phyloP scores from a whole-genome alignment of 2,797 vertebrate genomes.

The Galagoides demidoff region DNA sequence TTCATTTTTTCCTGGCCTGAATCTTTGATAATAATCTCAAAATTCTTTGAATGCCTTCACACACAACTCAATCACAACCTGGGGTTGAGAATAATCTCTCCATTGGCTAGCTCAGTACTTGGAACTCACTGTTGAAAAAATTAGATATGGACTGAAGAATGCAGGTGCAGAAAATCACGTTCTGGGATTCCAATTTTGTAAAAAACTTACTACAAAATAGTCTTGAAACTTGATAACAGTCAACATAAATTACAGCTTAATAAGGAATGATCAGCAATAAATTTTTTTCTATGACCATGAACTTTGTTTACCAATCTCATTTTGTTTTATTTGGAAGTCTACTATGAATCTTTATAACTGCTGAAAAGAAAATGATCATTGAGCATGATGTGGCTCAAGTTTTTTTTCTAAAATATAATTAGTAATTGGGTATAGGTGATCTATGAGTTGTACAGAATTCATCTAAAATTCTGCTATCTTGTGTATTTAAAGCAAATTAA shows the following conservation, averaged over 20 bases:
- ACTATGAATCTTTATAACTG: slow-evolving; percentile 4
- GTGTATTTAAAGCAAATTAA: slow-evolving; percentile 27
- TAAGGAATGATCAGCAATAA: not conserved
- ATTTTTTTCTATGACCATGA: not conserved
- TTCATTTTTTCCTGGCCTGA: slow-evolving; percentile 43
- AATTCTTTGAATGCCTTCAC: slow-evolving; percentile 18
- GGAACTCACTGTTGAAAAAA: not conserved
- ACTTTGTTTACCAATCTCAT: not conserved
- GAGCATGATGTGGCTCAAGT: not conserved
- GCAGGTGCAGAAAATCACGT: not conserved
- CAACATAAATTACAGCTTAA: not conserved
- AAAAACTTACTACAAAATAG: slow-evolving; percentile 11
- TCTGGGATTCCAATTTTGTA: not conserved
- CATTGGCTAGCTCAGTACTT: not conserved
- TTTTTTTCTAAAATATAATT: slow-evolving; percentile 34
- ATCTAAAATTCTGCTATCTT: not conserved
- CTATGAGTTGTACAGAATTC: not conserved
- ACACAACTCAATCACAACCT: not conserved
- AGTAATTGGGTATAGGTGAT: not conserved
- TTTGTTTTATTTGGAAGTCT: not conserved
- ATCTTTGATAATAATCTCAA: not conserved
- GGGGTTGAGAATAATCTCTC: slow-evolving; percentile 24
- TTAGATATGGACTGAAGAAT: not conserved
- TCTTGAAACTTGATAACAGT: not conserved
- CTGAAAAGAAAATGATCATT: not conserved